Evolutionary conservation across 2,888 invertebrate genomes (phyloP).

Genomic region (Unio delphinus): DNA sequence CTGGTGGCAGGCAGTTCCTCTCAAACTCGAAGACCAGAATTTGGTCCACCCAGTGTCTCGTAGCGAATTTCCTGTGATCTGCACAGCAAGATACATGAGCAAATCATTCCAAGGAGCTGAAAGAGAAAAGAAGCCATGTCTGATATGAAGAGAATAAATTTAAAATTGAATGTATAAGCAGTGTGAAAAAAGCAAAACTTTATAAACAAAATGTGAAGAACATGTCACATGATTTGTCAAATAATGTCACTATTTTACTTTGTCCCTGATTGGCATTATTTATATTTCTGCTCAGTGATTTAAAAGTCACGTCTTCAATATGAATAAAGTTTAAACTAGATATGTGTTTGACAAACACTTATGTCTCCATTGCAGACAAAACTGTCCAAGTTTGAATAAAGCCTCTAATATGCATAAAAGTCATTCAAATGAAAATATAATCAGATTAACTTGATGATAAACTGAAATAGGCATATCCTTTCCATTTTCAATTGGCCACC

Average conservation of each 20-base stretch:
- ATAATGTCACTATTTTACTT: too few species aligned
- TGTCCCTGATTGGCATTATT: too few species aligned
- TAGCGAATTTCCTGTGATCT: slow-evolving; percentile 58
- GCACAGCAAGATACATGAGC: slow-evolving; percentile 63
- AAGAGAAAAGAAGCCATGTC: slow-evolving; percentile 15
- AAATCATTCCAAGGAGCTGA: slow-evolving; percentile 65
- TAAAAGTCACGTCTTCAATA: too few species aligned
- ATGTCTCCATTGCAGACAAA: too few species aligned
- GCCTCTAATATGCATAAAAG: too few species aligned
- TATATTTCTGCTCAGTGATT: too few species aligned
- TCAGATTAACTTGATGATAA: neutral
- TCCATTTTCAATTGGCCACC: too few species aligned
- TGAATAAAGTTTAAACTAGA: too few species aligned
- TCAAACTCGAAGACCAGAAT: slow-evolving; percentile 53
- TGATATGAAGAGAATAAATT: neutral
- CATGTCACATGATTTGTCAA: too few species aligned
- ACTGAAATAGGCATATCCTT: neutral
- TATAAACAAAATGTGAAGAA: too few species aligned
- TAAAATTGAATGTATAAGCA: neutral
- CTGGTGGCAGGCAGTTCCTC: neutral
- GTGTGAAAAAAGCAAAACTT: neutral
- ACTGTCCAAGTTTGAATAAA: too few species aligned
- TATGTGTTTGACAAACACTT: too few species aligned
- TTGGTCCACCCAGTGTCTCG: slow-evolving; percentile 50
- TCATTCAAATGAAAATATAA: neutral